Evolutionary conservation across 1,140 invertebrate species (phyloP).

Genomic region (Solenopsis fugax): DNA sequence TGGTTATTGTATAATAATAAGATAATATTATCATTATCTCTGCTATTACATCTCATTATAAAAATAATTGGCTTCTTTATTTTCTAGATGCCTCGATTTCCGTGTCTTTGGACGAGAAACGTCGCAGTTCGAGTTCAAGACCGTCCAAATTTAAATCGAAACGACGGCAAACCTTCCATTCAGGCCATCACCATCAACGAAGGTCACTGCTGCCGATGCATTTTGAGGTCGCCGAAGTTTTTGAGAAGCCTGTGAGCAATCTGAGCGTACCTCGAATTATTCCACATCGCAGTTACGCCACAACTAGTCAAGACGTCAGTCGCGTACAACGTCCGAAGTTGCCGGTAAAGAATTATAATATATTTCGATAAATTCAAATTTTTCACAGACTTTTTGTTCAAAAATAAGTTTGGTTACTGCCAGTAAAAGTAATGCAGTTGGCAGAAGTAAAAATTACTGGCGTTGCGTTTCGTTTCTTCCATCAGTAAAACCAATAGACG

Average conservation of each 20-base stretch:
- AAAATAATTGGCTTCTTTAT: not conserved
- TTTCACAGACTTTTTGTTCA: too few relatives aligned
- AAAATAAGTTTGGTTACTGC: too few relatives aligned
- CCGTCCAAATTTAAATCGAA: constrained; percentile 83
- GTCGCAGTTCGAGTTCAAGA: constrained; percentile 72
- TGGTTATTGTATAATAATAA: not conserved
- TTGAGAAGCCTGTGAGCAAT: constrained; percentile 83
- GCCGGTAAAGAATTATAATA: constrained; percentile 47
- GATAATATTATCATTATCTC: too few relatives aligned
- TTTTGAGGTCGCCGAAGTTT: constrained; percentile 83
- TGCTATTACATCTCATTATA: not conserved
- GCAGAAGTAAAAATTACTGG: too few relatives aligned
- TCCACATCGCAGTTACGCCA: constrained; percentile 75
- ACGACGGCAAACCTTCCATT: constrained; percentile 85
- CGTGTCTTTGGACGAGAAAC: constrained; percentile 75
- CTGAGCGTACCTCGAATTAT: constrained; percentile 84
- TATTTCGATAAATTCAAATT: not conserved
- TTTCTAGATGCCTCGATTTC: constrained; percentile 79
- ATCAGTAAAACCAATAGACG: too few relatives aligned
- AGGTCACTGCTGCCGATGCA: constrained; percentile 80
- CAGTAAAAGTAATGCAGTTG: too few relatives aligned
- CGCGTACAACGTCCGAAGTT: constrained; percentile 57
- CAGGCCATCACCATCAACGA: constrained; percentile 79
- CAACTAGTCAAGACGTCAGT: constrained; percentile 33
- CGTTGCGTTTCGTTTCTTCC: too few relatives aligned